Percentiles rank a stretch among this genome's conserved stretches.
Conservation (phyloP, 2,888 invertebrate species). For the Campaea margaritaria region DNA sequence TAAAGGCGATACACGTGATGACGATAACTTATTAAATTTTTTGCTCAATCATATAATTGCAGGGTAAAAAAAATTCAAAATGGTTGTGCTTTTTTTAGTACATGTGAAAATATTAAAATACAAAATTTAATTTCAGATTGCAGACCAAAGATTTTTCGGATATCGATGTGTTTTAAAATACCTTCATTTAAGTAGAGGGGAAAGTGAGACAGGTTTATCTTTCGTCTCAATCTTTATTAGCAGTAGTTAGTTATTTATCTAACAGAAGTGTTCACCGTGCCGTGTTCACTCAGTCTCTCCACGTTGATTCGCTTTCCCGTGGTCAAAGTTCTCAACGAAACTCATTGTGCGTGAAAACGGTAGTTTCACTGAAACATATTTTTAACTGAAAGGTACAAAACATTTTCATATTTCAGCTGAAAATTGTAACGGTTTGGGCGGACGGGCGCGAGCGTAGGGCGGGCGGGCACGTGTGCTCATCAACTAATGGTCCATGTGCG, state of each 20-base stretch:
- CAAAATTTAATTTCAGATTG: no score
- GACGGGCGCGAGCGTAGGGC: slow-evolving; percentile 63
- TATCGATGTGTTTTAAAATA: not conserved
- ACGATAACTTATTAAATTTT: no score
- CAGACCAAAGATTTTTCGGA: no score
- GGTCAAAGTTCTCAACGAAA: slow-evolving; percentile 73
- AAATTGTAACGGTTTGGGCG: slow-evolving; percentile 77
- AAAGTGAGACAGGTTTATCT: slow-evolving; percentile 1
- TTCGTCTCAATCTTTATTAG: slow-evolving; percentile 4
- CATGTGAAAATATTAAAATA: no score
- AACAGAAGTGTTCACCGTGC: no score
- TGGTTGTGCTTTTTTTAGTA: no score
- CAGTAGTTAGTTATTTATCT: slow-evolving; percentile 13
- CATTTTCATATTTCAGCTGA: slow-evolving; percentile 82
- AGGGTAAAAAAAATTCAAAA: no score
- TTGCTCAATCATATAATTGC: no score
- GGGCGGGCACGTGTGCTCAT: slow-evolving; percentile 81
- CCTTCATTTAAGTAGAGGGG: not conserved
- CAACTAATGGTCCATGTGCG: slow-evolving; percentile 86
- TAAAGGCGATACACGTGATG: no score
- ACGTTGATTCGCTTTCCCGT: slow-evolving; percentile 42
- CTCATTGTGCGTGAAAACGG: slow-evolving; percentile 81
- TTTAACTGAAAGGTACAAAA: slow-evolving; percentile 77
- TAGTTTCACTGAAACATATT: slow-evolving; percentile 78
- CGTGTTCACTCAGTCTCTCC: slow-evolving; percentile 28